These are phyloP conservation scores for Drosophila fungiperda DNA, from an alignment of 2,888 invertebrate genomes.

Conservation along the genomic window DNA sequence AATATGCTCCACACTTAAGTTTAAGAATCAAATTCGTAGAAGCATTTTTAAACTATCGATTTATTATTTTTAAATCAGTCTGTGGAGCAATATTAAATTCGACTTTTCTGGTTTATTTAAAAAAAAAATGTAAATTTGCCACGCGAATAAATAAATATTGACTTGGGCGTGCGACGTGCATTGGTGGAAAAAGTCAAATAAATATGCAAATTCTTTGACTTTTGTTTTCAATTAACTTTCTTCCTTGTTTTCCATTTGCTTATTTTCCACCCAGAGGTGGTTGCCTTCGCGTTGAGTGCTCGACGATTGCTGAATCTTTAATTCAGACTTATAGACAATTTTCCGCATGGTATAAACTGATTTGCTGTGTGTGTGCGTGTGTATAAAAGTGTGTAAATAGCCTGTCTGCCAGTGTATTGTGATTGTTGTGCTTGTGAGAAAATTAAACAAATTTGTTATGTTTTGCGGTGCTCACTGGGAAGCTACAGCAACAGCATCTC, in stretches of 20 bases:
- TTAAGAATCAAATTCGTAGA: not conserved
- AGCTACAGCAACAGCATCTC: not conserved
- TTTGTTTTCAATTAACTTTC: conserved; percentile 81
- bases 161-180: conserved; percentile 58
- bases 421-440: conserved; percentile 25
- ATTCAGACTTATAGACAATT: conserved; percentile 56
- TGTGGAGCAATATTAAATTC: conserved; percentile 1
- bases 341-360: conserved; percentile 50
- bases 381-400: conserved; percentile 8
- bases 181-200: conserved; percentile 57
- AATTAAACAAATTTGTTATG: conserved; percentile 65
- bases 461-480: conserved; percentile 28
- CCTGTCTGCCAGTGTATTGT: conserved; percentile 10
- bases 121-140: conserved; percentile 67
- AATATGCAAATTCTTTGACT: conserved; percentile 80
- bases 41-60: not conserved
- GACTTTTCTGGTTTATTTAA: conserved; percentile 24
- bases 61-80: not conserved
- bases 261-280: not conserved
- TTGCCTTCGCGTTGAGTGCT: conserved; percentile 15
- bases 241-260: conserved; percentile 37
- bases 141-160: conserved; percentile 77
- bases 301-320: conserved; percentile 58
- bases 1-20: not conserved
- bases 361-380: conserved; percentile 22